Evolutionary conservation across 2,888 invertebrate genomes (phyloP).

Genomic region (Pharmacophagus antenor): DNA sequence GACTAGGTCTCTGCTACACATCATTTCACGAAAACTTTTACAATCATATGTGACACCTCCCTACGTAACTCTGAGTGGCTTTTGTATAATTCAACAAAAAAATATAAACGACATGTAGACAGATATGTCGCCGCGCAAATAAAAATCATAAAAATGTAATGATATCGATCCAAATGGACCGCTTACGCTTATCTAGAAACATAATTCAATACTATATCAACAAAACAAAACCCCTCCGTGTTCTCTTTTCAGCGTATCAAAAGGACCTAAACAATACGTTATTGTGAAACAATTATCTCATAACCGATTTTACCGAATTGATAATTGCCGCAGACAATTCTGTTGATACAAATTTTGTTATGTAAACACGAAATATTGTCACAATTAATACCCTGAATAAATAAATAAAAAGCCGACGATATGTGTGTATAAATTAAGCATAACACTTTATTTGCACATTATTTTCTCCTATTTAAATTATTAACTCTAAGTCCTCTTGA

Average conservation of each 20-base stretch:
- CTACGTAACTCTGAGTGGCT: constrained; percentile 4
- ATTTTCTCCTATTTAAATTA: constrained; percentile 37
- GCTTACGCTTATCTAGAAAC: constrained; percentile 24
- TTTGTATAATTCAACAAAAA: constrained; percentile 9
- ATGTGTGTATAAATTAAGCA: constrained; percentile 40
- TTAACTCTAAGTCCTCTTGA: constrained; percentile 35
- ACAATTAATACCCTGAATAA: constrained; percentile 29
- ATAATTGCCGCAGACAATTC: background rate
- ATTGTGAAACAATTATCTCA: constrained; percentile 16
- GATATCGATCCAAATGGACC: constrained; percentile 33
- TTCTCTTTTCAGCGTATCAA: constrained; percentile 29
- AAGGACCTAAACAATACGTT: too few relatives aligned
- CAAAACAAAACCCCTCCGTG: constrained; percentile 12
- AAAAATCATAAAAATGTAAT: constrained; percentile 34
- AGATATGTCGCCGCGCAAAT: constrained; percentile 67
- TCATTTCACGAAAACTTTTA: constrained; percentile 49
- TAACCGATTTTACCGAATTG: background rate
- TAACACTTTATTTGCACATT: constrained; percentile 41
- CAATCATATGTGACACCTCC: background rate
- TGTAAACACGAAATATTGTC: constrained; percentile 17
- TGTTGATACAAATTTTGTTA: too few relatives aligned
- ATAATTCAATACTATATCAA: constrained; percentile 27
- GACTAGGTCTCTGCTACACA: constrained; percentile 69
- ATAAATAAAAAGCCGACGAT: constrained; percentile 21
- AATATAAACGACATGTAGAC: constrained; percentile 60